These are phyloP conservation scores for Poicephalus gulielmi DNA, from an alignment of 2,113 vertebrate species.

Conservation along the genomic window DNA sequence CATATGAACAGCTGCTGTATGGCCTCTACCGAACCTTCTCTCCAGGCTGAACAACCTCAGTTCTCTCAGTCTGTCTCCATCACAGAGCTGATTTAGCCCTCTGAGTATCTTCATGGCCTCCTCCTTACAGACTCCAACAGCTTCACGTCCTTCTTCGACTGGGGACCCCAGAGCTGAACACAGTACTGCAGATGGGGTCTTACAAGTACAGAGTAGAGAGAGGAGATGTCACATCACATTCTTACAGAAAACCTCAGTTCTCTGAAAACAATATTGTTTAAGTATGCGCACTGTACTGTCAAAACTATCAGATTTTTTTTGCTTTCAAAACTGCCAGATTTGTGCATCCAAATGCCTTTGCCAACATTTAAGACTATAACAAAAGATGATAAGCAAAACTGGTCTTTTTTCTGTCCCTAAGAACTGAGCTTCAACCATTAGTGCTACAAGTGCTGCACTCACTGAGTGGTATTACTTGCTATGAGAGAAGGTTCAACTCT, in stretches of 20 bases:
- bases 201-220: not conserved
- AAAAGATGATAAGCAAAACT: not conserved
- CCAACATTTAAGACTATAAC: not conserved
- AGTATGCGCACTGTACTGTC: accelerated
- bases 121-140: not conserved
- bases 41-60: not conserved
- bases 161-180: not conserved
- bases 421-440: not conserved
- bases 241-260: not conserved
- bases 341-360: not conserved
- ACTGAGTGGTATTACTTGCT: not conserved
- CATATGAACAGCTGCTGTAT: not conserved
- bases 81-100: not conserved
- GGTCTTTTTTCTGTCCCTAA: accelerated
- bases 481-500: not conserved
- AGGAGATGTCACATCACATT: not conserved
- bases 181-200: not conserved
- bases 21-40: not conserved
- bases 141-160: not conserved
- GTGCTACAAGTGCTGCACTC: not conserved
- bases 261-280: not conserved
- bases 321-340: not conserved
- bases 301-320: not conserved
- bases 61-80: not conserved
- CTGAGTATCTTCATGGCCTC: not conserved